Percentiles rank a stretch among this genome's conserved stretches.
phyloP scores from a whole-genome alignment of 2,797 vertebrate genomes.

The Sciurus carolinensis region DNA sequence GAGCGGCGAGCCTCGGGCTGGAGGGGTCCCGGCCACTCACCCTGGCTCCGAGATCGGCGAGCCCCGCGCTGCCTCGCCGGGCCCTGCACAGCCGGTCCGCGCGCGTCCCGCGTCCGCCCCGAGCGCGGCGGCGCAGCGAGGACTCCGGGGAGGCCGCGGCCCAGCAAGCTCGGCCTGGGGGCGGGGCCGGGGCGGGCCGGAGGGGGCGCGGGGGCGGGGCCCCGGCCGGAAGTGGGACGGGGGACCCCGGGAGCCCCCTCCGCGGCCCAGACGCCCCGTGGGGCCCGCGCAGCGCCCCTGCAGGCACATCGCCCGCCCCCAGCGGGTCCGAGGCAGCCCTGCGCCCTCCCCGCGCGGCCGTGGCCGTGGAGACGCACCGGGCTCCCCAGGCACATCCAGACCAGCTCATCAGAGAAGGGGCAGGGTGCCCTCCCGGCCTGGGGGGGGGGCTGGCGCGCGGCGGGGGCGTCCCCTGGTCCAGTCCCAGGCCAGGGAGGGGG shows the following conservation, averaged over 20 bases:
- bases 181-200: constrained; percentile 40
- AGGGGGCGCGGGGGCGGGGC: neutral
- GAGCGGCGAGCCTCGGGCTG: neutral
- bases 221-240: constrained; percentile 66
- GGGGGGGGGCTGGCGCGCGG: neutral
- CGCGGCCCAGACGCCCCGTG: neutral
- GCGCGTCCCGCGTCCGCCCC: neutral
- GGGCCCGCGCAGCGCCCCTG: no score
- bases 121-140: constrained; percentile 14
- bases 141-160: constrained; percentile 61
- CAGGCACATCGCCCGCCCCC: neutral
- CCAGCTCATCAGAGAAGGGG: constrained; percentile 17
- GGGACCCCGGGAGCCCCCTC: neutral
- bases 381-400: constrained; percentile 54
- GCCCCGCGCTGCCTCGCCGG: neutral
- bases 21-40: constrained; percentile 68
- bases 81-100: neutral
- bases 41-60: neutral
- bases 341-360: neutral
- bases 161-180: constrained; percentile 21
- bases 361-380: constrained; percentile 41
- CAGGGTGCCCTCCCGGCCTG: neutral
- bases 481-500: neutral
- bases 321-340: neutral
- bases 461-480: neutral